These are phyloP conservation scores for Actenoides lindsayi DNA, from an alignment of 2,113 vertebrate genomes.

Conservation along the genomic window DNA sequence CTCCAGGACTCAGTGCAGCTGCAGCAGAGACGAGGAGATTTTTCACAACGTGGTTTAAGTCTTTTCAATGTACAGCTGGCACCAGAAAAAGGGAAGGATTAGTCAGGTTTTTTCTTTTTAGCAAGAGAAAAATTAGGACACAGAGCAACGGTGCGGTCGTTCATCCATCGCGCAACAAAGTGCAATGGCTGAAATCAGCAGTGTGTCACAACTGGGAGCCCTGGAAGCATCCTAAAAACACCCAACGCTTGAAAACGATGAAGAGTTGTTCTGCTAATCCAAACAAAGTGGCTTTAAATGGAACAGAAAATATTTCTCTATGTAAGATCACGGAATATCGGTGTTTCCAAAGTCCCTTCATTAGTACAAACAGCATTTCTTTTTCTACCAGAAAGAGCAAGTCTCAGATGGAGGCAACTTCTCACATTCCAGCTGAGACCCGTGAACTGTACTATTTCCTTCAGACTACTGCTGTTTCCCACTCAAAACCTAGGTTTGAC, in stretches of 20 bases:
- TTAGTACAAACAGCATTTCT: conserved; percentile 22
- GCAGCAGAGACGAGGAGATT: not conserved
- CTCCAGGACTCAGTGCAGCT: conserved; percentile 32
- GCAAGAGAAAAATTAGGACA: conserved; percentile 10
- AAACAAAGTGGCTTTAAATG: not conserved
- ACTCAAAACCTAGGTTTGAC: not conserved
- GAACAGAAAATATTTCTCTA: conserved; percentile 25
- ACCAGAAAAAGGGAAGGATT: conserved; percentile 30
- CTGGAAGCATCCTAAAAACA: conserved; percentile 2
- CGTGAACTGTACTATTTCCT: not conserved
- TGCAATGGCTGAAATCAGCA: not conserved
- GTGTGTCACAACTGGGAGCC: not conserved
- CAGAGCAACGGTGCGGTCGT: not conserved
- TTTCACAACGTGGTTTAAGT: conserved; percentile 1
- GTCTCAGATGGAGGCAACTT: not conserved
- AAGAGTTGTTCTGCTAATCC: conserved; percentile 1
- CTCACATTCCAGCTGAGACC: conserved; percentile 1
- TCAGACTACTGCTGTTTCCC: not conserved
- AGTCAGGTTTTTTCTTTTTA: conserved; percentile 16
- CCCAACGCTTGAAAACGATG: not conserved
- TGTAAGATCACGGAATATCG: not conserved
- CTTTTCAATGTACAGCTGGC: conserved; percentile 57
- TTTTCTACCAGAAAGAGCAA: not conserved
- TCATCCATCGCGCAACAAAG: not conserved
- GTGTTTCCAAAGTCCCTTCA: not conserved